Evolutionary conservation across 2,797 vertebrate species (phyloP), one percentile per base, ranked within the genome.

Genomic region (Rhodeus uyekii): DNA sequence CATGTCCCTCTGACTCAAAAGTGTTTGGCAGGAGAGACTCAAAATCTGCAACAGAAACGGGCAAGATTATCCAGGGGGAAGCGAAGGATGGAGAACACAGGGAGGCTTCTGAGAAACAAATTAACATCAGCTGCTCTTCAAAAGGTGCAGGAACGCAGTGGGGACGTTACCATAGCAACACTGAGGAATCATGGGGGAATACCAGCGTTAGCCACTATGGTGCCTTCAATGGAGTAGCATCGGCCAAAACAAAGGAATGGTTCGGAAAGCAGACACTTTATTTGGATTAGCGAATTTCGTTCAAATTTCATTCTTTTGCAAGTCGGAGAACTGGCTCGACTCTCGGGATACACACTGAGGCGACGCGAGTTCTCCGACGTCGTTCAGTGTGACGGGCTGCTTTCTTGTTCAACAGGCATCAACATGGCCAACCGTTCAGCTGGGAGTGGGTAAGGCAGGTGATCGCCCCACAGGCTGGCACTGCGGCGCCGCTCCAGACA

Each of bases 11-110:
- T 94, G 97, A 98, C 94, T 99, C 98, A 98, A 99, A 99, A 96
- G 94, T 98, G 96, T 96, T 96, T 95, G 98, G 98, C 96, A 99
- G 97, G 96, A 99, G 96, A 95, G 96, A 98, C 94, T 99, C 98
- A 99, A 99, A 99, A 99, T 99, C 98, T 99, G 98, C 96, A 99
- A 99, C 95, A 99, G 97, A 99, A 97, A 99, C 92, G 96, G 96
- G 94, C 85, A 95, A 96, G 94, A 95, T 98, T 98, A 98, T 96
- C 95, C 79, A 91, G 96, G 93, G 90, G 90, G 91, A 76, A 88
- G 80, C 88, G 65, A 83, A 86, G 92, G 87, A 92, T 90, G 91
- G 84, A 90, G 92, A 93, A 93, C 93, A 90, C 88, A 78, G 90
- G 76, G 78, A 89, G 89, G 86, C 89, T 84, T 89, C 90, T 90